Base-by-base conservation (phyloP, 2,797 vertebrate genomes). In the Sebastes glaucus region DNA sequence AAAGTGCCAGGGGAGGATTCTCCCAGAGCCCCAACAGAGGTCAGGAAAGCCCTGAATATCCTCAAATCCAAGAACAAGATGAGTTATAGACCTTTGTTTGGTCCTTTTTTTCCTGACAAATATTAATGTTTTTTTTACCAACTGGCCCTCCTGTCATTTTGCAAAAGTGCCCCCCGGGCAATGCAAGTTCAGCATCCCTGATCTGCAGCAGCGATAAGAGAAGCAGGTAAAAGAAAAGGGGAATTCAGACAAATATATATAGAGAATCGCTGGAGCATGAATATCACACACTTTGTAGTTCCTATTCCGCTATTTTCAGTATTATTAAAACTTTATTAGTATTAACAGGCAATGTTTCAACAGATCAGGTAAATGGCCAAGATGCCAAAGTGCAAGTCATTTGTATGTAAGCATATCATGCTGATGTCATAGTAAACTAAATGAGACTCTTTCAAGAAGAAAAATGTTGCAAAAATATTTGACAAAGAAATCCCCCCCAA, bases 201-300 rank as follows among this genome's bases (percentile, higher is more conserved):
- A 28, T 60, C 27, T 18, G 8, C 56, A 74, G 20, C 56, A 74
- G 66, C 57, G 55, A 77, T 74, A 67, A 66, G 32, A 11, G n/a
- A 70, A 70, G 63, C 72, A 78, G 73, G 70, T 84, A 77, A 79
- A 82, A 52, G 20, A n/a, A 20, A 52, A 52, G 46, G 46, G 46
- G 46, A 49, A 49, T 49, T 49, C 46, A 49, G 46, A n/a, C 49
- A 52, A 52, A 52, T 52, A 85, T 9, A 49, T 49, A 85, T 10
- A 76, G 18, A 66, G 46, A 49, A 27, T 56, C n/a, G 2, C 7
- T 23, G 22, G 11, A 57, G n/a, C 20, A 33, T 27, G 55, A 52
- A 20, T 9, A 46, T 71, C 46, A 42, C 59, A 60, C 32, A 46
- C 4, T 68, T 23, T 53, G 35, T 20, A 52, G 49, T 9, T 52